Conservation (phyloP, 64 coral and sea anemone genomes). For the Actinia equina region DNA sequence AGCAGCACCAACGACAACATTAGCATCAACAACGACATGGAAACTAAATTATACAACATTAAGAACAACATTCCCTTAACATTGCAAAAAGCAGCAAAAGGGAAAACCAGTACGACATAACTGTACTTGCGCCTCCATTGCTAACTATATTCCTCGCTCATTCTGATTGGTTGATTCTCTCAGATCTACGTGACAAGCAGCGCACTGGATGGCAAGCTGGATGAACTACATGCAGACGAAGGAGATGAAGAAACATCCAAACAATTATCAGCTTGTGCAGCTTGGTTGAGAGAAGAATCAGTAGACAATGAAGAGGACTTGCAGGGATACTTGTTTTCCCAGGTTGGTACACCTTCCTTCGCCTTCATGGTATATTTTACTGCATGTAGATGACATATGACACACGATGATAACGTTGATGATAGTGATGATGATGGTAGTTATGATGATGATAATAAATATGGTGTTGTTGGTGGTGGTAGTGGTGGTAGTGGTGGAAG, state of each 20-base stretch:
- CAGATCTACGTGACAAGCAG: slow-evolving; percentile 76
- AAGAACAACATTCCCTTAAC: too few relatives aligned
- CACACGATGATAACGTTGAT: too few relatives aligned
- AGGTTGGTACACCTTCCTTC: slow-evolving; percentile 19
- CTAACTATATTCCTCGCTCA: neutral
- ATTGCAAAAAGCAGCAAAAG: too few relatives aligned
- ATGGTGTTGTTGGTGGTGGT: too few relatives aligned
- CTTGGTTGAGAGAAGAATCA: slow-evolving; percentile 71
- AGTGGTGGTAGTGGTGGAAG: neutral
- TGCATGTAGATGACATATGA: neutral
- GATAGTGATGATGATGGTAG: neutral
- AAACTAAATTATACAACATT: too few relatives aligned
- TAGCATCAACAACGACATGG: too few relatives aligned
- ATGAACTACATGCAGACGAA: slow-evolving; percentile 66
- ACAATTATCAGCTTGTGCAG: slow-evolving; percentile 71
- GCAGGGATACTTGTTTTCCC: slow-evolving; percentile 56
- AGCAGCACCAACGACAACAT: too few relatives aligned
- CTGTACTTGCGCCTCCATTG: too few relatives aligned
- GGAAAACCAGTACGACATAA: too few relatives aligned
- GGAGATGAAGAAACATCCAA: slow-evolving; percentile 67
- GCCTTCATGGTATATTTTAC: neutral
- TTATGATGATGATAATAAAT: neutral
- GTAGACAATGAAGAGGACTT: slow-evolving; percentile 51
- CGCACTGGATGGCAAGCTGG: slow-evolving; percentile 74
- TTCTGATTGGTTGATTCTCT: neutral